Conservation (phyloP, 1,140 invertebrate species). For the Steinernema feltiae region DNA sequence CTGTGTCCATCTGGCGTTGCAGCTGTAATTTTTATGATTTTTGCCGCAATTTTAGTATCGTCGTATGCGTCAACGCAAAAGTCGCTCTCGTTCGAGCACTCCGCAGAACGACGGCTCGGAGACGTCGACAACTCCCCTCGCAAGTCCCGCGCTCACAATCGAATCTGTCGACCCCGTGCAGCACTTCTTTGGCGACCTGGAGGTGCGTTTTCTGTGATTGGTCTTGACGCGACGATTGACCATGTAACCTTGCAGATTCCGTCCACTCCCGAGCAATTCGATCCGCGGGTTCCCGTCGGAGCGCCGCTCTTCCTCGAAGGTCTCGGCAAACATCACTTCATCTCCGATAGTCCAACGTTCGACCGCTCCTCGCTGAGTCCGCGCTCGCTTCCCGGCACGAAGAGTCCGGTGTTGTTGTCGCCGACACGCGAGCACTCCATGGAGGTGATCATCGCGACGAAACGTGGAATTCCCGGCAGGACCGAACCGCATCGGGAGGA, state of each 20-base stretch:
- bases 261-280: conserved; percentile 41
- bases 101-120: conserved; percentile 30
- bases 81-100: conserved; percentile 33
- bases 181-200: conserved; percentile 44
- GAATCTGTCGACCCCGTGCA: conserved; percentile 41
- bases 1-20: background rate
- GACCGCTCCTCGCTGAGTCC: conserved; percentile 18
- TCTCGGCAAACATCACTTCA: conserved; percentile 27
- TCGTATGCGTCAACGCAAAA: conserved; percentile 12
- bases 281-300: conserved; percentile 45
- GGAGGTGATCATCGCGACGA: conserved; percentile 50
- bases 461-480: conserved; percentile 39
- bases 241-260: conserved; percentile 29
- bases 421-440: conserved; percentile 50
- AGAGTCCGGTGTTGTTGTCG: conserved; percentile 40
- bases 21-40: conserved; percentile 17
- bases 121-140: conserved; percentile 42
- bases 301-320: conserved; percentile 51
- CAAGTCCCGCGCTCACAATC: conserved; percentile 43
- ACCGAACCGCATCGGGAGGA: conserved; percentile 34
- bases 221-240: no score
- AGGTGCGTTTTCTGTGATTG: background rate
- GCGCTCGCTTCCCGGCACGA: conserved; percentile 42
- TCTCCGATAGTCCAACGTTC: conserved; percentile 19
- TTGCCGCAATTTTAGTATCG: conserved; percentile 17